phyloP scores from a whole-genome alignment of 92 coral and sea anemone species.

The Siderastrea siderea region DNA sequence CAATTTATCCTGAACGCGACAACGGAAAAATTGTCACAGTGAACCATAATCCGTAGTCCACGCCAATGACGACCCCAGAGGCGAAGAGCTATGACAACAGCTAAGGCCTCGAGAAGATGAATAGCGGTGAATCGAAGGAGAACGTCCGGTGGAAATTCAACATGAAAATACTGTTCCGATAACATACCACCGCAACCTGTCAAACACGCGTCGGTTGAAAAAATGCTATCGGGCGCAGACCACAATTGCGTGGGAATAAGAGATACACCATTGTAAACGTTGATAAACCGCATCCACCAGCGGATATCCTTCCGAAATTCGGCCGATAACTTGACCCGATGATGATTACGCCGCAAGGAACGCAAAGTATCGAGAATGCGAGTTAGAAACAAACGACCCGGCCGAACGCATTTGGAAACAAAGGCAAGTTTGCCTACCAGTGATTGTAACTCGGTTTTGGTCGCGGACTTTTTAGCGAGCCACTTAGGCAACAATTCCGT shows the following conservation, averaged over 20 bases:
- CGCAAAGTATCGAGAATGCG: neutral
- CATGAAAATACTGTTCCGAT: slow-evolving; percentile 4
- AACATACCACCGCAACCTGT: slow-evolving; percentile 22
- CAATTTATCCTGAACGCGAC: too few species aligned
- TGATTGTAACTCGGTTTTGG: too few species aligned
- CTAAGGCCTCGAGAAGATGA: slow-evolving; percentile 10
- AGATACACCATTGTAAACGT: slow-evolving; percentile 20
- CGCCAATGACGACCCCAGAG: slow-evolving; percentile 26
- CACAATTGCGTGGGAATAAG: slow-evolving; percentile 17
- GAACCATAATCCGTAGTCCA: neutral
- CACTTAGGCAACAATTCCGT: neutral
- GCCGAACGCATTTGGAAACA: neutral
- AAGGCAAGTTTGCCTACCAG: too few species aligned
- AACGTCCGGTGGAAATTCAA: slow-evolving; percentile 3
- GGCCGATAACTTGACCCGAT: too few species aligned
- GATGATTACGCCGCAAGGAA: too few species aligned
- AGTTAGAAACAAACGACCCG: slow-evolving; percentile 21
- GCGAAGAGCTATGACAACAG: slow-evolving; percentile 6
- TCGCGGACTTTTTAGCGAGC: neutral
- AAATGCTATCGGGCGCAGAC: slow-evolving; percentile 10
- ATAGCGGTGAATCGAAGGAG: slow-evolving; percentile 9
- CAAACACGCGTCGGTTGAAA: neutral
- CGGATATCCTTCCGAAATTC: too few species aligned
- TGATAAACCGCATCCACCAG: too few species aligned
- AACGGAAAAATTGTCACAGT: neutral